phyloP scores from a whole-genome alignment of 2,113 vertebrate species.

The Tupaia tana region DNA sequence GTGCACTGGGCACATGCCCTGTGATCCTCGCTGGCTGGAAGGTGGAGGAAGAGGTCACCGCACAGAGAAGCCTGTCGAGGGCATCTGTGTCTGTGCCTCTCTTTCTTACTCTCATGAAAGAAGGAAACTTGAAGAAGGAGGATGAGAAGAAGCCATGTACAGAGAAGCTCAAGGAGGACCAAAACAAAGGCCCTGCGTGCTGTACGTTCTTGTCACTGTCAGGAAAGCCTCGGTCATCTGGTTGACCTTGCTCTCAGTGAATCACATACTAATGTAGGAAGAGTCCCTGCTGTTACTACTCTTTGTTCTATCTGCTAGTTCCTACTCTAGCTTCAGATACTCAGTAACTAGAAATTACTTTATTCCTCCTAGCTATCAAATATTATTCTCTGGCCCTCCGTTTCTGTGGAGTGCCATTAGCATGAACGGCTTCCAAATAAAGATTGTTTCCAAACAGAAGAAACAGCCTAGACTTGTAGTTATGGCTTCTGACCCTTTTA shows the following conservation, averaged over 20 bases:
- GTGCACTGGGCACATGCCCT: too few relatives aligned
- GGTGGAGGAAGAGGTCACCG: too few relatives aligned
- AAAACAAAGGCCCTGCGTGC: not conserved
- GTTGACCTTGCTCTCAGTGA: not conserved
- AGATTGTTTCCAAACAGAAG: not conserved
- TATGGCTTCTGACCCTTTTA: not conserved
- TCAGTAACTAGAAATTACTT: not conserved
- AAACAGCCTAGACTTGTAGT: not conserved
- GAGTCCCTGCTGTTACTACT: not conserved
- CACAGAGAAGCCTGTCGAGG: too few relatives aligned
- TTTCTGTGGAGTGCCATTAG: not conserved
- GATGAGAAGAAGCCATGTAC: not conserved
- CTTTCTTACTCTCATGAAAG: too few relatives aligned
- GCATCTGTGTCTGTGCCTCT: too few relatives aligned
- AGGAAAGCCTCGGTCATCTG: not conserved
- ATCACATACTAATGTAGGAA: not conserved
- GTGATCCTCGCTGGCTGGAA: too few relatives aligned
- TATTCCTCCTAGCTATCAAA: not conserved
- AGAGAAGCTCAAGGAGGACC: not conserved
- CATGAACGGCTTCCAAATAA: not conserved
- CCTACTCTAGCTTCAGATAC: not conserved
- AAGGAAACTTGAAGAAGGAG: too few relatives aligned
- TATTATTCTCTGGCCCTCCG: not conserved
- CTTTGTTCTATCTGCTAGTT: not conserved
- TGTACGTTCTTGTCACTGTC: not conserved